These are phyloP conservation scores for Melanotaenia duboulayi DNA, from an alignment of 2,113 vertebrate species.

Conservation along the genomic window DNA sequence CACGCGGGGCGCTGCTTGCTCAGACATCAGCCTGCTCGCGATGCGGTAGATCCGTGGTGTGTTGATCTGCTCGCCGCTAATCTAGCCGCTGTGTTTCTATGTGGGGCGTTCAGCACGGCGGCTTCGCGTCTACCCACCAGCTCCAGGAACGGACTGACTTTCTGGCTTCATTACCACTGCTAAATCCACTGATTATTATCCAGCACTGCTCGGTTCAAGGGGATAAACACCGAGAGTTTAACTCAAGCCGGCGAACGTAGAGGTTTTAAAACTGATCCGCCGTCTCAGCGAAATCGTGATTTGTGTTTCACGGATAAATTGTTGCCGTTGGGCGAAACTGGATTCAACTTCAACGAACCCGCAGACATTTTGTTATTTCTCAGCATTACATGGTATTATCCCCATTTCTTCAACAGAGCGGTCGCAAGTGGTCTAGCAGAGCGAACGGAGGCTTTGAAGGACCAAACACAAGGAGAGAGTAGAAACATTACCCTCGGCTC, in stretches of 20 bases:
- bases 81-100: conserved; percentile 57
- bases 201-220: background rate
- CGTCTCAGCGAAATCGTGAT: conserved; percentile 2
- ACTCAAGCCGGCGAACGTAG: conserved; percentile 15
- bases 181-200: conserved; percentile 41
- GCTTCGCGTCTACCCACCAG: conserved; percentile 36
- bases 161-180: conserved; percentile 29
- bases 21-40: conserved; percentile 28
- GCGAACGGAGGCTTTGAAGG: conserved; percentile 1
- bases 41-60: conserved; percentile 4
- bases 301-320: conserved; percentile 22
- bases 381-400: conserved; percentile 18
- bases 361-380: conserved; percentile 75
- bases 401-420: conserved; percentile 28
- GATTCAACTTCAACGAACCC: conserved; percentile 61
- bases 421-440: conserved; percentile 6
- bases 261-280: conserved; percentile 2
- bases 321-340: conserved; percentile 28
- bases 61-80: conserved; percentile 21
- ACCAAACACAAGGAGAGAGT: conserved; percentile 9
- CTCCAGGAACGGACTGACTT: conserved; percentile 60
- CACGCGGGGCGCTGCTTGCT: conserved; percentile 62
- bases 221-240: conserved; percentile 32
- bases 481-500: conserved; percentile 1
- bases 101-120: conserved; percentile 65